phyloP scores from a whole-genome alignment of 2,797 vertebrate species.

The Gila robusta region DNA sequence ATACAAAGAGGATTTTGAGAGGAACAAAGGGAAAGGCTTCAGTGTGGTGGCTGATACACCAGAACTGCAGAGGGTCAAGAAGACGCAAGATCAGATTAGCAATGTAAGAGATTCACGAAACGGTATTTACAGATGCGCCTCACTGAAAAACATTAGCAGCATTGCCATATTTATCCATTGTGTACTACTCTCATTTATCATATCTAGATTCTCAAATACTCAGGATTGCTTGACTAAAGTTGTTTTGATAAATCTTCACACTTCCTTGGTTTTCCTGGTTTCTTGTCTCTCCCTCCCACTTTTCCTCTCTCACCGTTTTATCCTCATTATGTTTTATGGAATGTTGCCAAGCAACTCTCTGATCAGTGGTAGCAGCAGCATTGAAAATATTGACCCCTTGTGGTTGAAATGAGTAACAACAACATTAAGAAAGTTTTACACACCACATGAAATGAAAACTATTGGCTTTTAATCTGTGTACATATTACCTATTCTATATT shows the following conservation, averaged over 20 bases:
- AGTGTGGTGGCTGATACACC: constrained; percentile 93
- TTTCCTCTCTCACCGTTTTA: background rate
- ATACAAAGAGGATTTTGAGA: constrained; percentile 97
- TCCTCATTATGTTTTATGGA: constrained; percentile 38
- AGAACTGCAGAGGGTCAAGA: constrained; percentile 93
- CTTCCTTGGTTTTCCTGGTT: background rate
- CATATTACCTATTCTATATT: background rate
- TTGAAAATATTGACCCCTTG: constrained; percentile 50
- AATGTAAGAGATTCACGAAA: constrained; percentile 78
- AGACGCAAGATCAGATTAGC: constrained; percentile 96
- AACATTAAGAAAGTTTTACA: background rate
- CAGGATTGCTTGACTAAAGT: background rate
- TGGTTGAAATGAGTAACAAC: constrained; percentile 39
- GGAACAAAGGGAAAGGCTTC: constrained; percentile 94
- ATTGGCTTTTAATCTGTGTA: background rate
- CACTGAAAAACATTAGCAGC: background rate
- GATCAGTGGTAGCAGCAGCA: constrained; percentile 19
- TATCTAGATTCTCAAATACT: constrained; percentile 3
- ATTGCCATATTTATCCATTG: background rate
- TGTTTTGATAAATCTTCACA: background rate
- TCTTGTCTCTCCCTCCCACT: background rate
- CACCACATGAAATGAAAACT: background rate
- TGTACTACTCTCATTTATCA: background rate
- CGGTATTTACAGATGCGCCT: background rate
- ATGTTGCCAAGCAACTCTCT: constrained; percentile 59